Evolutionary conservation across 2,888 invertebrate species (phyloP), one percentile per base, ranked within the genome.

Genomic region (Hipparchia sbordonii): DNA sequence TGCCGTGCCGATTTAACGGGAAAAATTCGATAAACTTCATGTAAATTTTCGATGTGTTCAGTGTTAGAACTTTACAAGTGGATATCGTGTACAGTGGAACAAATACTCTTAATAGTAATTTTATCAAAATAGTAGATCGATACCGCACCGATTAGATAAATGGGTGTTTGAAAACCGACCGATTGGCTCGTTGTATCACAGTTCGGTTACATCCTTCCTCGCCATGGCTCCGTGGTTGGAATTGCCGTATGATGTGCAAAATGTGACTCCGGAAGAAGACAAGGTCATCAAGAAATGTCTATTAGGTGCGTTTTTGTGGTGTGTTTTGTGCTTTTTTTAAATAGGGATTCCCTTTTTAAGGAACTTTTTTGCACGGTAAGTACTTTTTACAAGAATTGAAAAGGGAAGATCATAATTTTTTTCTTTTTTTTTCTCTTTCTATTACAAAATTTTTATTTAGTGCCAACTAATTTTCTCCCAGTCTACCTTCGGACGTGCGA

Each of bases 211-310:
- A 39, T 56, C 54, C 13, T 51, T 45, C 60, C 60, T 13, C 66
- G 78, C 74, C 8, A 92, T 93, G 92, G 84, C 90, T 66, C 90
- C 91, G 1, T 85, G 85, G 84, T 76, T 84, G 65, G 85, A 90
- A 4, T 79, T 90, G 56, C 92, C 92, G 0, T 91, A 88, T 68
- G 87, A 90, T 62, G 89, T 93, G 12, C 84, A 79, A 6, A 80
- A 86, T 57, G 90, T 92, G 48, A 83, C 86, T 0, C 73, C 85
- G 0, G 92, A 92, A 12, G 93, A 93, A 71, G 89, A 90, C 9
- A 92, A 89, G 74, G 67, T 88, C 2, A 89, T 92, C 52, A 88
- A 87, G 76, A 93, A 90, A 84, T 92, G 92, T 71, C 72, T 92
- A 0, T 73, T 87, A 82, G 93, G 93, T 93, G 83, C 79, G 90